Percentiles rank a stretch among this genome's conserved stretches.
These are phyloP conservation scores for Pachyseris speciosa DNA, from an alignment of 64 coral and sea anemone species.

Conservation along the genomic window DNA sequence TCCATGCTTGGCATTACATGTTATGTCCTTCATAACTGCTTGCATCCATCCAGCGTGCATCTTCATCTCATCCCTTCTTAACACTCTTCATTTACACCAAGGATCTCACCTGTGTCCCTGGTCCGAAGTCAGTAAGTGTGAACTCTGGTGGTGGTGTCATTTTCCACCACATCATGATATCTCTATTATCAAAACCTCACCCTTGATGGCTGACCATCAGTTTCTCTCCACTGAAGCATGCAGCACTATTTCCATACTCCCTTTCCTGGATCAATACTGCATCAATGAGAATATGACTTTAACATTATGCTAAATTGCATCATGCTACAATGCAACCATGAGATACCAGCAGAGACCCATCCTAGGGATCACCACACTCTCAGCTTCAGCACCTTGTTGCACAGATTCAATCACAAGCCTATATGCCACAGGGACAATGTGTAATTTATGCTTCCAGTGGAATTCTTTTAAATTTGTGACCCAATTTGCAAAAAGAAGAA, in stretches of 20 bases:
- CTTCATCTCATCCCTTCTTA: too few species aligned
- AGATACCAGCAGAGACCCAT: background rate
- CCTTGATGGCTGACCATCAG: background rate
- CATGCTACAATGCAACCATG: too few species aligned
- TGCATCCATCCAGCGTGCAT: slow-evolving; percentile 1
- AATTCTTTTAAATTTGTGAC: too few species aligned
- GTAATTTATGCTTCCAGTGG: too few species aligned
- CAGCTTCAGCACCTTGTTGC: background rate
- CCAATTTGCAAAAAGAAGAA: too few species aligned
- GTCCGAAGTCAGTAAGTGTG: too few species aligned
- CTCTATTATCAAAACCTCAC: background rate
- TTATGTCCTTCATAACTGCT: slow-evolving; percentile 15
- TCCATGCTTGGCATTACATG: background rate
- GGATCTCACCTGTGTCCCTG: too few species aligned
- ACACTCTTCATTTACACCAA: too few species aligned
- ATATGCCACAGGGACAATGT: too few species aligned
- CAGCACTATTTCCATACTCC: background rate
- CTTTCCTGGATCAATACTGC: background rate
- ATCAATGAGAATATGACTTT: background rate
- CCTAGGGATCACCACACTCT: background rate
- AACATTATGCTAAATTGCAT: too few species aligned
- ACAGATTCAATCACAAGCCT: too few species aligned
- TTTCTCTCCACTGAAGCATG: slow-evolving; percentile 28
- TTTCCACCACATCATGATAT: background rate
- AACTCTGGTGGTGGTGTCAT: slow-evolving; percentile 1